Percentiles rank a stretch among this genome's conserved stretches.
Evolutionary conservation across 2,888 invertebrate species (phyloP).

Genomic region (Acrobasis consociella): DNA sequence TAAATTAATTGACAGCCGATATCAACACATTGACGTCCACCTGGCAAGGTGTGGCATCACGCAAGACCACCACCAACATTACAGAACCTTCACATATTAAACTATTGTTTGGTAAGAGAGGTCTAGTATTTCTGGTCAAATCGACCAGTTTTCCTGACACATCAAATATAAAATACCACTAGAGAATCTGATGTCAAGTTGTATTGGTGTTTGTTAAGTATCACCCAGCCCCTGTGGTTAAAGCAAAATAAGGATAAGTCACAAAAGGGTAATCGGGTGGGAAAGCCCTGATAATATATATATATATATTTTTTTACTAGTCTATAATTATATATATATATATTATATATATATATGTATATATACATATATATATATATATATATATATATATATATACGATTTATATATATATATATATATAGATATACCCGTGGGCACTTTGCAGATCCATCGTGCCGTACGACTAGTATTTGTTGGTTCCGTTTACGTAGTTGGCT

Average conservation of each 20-base stretch:
- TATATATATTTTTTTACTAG: too few relatives aligned
- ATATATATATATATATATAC: too few relatives aligned
- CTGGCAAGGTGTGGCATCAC: conserved; percentile 5
- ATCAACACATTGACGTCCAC: not conserved
- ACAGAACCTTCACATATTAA: not conserved
- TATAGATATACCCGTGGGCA: too few relatives aligned
- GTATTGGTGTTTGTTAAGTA: conserved; percentile 26
- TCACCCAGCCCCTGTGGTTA: not conserved
- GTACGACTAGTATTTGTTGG: too few relatives aligned
- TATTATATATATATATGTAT: too few relatives aligned
- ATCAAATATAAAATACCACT: not conserved
- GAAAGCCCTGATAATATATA: conserved; percentile 12
- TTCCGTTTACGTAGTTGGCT: too few relatives aligned
- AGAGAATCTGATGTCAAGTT: conserved; percentile 1
- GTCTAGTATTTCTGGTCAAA: conserved; percentile 1
- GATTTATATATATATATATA: too few relatives aligned
- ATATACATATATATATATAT: too few relatives aligned
- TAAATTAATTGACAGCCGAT: not conserved
- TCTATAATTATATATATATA: too few relatives aligned
- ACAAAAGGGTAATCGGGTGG: conserved; percentile 26
- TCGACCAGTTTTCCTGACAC: conserved; percentile 22
- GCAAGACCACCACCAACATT: not conserved
- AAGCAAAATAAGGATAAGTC: conserved; percentile 31
- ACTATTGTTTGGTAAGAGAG: not conserved
- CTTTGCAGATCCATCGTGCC: too few relatives aligned